Evolutionary conservation across 2,113 vertebrate genomes (phyloP), one percentile per base, ranked within the genome.

Genomic region (Lagopus leucura): DNA sequence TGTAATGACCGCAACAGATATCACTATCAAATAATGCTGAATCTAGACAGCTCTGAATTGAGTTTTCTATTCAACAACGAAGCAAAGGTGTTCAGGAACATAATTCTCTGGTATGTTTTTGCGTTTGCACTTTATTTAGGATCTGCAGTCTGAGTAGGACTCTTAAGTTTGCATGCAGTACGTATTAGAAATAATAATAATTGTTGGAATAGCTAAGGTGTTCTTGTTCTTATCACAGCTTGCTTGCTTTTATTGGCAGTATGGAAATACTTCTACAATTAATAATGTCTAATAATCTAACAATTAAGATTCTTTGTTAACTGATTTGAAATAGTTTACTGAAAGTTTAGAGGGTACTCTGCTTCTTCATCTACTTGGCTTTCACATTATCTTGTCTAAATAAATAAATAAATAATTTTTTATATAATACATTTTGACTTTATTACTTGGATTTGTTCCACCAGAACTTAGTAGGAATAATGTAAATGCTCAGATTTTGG

Each of bases 381-480:
- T 95, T 90, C 32, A n/a, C 67, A 67, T 90, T 60, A 28, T 67
- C 14, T 86, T 10, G 79, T 74, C 45, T 86, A 89, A 92, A 81
- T 93, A 91, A 92, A 81, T 92, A 95, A 86, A 76, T 94, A 85
- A 5, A 28, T 54, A 54, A 10, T 30, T 28, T 8, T 89, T 89
- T 90, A 6, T 66, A 24, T 77, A 90, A 60, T 71, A 78, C 82
- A 32, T 69, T 95, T 93, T 86, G 27, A 76, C 47, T 94, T 92
- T 96, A 92, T 89, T 50, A 92, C 21, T 78, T 97, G 92, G 81
- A 95, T 86, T 94, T 95, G 14, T 72, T 92, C 82, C 93, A 93
- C 17, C 28, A 25, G 65, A 74, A 74, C 9, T 89, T 66, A 73
- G 60, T 52, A 95, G 57, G 43, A 79, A 80, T 61, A 89, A 95